Base-by-base conservation (phyloP, 23 tunicate species). In the Halocynthia aurantium region DNA sequence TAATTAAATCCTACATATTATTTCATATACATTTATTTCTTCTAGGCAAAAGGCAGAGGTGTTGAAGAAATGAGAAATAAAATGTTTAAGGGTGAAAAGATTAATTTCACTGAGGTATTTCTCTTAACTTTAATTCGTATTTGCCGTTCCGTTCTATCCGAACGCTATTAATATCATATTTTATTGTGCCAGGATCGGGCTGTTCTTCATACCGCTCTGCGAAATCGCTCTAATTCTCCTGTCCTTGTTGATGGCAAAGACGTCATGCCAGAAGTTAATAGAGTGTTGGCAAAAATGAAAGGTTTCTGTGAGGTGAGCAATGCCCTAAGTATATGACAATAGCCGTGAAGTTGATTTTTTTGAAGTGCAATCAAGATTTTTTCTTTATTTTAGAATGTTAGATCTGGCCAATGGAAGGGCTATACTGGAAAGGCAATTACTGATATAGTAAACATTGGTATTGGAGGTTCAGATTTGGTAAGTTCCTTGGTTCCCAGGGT, bases 391-490 rank as follows among this genome's bases (percentile, higher is more conserved):
- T 55, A 91, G 97, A 22, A 69, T 57, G 91, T 91, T 6, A 71
- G 97, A 6, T 75, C 83, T 81, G 97, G 97, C 11, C 81, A 56
- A 50, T 95, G 99, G 99, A 88, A 84, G 73, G 99, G 99, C 13
- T 88, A 78, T 65, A 95, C 96, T 11, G 99, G 99, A 53, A 88
- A 95, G 73, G 73, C 87, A n/a, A 95, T 95, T 22, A 89, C 96
- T 8, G 92, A 95, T 70, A 80, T 95, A 52, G 99, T 95, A 15
- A 95, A 95, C 53, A 95, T 95, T 82, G 99, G 99, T n/a, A 95
- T 95, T 77, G 99, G 99, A 6, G 99, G 99, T 20, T 85, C 93
- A 50, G 99, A 95, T 70, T 53, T 95, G 78, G 97, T 91, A 57
- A 74, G 78, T 10, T 31, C 44, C 1, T 31, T 31, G 44, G 44